Base-by-base conservation (phyloP, 2,888 invertebrate genomes). In the Drosophila paracracens region DNA sequence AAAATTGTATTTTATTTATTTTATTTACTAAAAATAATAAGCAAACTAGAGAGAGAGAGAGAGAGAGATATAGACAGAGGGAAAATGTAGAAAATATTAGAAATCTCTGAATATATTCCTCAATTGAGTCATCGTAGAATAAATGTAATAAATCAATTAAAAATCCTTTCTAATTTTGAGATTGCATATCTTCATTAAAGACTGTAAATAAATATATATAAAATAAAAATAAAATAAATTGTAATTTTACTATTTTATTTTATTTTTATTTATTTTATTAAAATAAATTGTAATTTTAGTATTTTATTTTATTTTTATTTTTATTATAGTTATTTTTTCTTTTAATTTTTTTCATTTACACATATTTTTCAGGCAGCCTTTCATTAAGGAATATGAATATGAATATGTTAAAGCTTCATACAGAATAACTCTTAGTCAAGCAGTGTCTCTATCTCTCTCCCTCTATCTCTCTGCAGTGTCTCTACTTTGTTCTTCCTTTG, bases 401-500 rank as follows among this genome's bases (percentile, higher is more conserved):
- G 21, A 33, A 8, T 52, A 21, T 52, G 4, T 21, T 33, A 21
- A 33, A 52, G 29, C 29, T 51, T n/a, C 4, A n/a, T 11, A 18
- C 27, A 54, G 54, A 21, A 27, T n/a, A 56, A 29, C 38, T 27
- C 2, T 18, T 29, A 27, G 56, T 38, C 56, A 38, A 38, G 38
- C 56, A 29, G 3, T 4, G 7, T n/a, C n/a, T 8, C 4, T 7
- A 13, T 10, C 11, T 11, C 4, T 3, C n/a, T 7, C 7, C 4
- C 4, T 7, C 1, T 38, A 4, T 8, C 1, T 10, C 0, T 6
- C 18, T n/a, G 2, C 3, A n/a, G 16, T 54, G 8, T 40, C 16
- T 38, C n/a, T 48, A 57, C 40, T 70, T 62, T 27, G 70, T 63
- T 57, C 48, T 43, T 43, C 43, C 51, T 70, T 68, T 70, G 61